Evolutionary conservation across 2,113 vertebrate species (phyloP).

Genomic region (Bothrops jararaca): DNA sequence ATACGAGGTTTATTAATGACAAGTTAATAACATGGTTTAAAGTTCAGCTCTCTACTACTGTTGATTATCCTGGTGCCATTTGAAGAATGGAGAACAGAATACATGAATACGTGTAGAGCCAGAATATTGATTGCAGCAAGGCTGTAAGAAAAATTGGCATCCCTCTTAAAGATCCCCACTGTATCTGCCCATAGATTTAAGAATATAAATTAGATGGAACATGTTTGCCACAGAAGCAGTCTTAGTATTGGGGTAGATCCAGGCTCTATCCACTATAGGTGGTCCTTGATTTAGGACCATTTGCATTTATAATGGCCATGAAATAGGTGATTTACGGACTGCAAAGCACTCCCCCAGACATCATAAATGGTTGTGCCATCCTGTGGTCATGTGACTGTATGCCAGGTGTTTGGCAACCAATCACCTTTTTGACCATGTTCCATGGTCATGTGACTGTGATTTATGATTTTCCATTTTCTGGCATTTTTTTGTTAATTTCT

Average conservation of each 20-base stretch:
- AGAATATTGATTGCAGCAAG: slow-evolving; percentile 12
- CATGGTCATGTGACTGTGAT: neutral
- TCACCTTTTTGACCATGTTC: neutral
- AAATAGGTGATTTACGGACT: neutral
- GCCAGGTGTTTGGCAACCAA: neutral
- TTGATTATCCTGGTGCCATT: slow-evolving; percentile 18
- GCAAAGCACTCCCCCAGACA: neutral
- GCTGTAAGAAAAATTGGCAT: neutral
- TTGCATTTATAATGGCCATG: neutral
- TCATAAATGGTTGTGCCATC: neutral
- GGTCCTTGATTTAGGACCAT: neutral
- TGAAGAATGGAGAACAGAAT: neutral
- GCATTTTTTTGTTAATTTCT: neutral
- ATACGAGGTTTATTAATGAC: slow-evolving; percentile 9
- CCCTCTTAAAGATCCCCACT: neutral
- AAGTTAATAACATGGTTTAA: slow-evolving; percentile 21
- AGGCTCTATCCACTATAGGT: neutral
- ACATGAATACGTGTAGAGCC: neutral
- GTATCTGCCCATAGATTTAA: neutral
- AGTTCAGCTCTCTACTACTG: neutral
- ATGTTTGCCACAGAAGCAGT: neutral
- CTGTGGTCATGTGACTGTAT: neutral
- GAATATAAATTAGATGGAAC: neutral
- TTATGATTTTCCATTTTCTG: neutral
- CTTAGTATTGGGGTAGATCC: neutral